phyloP scores from a whole-genome alignment of 2,113 vertebrate genomes.

The Potamarius usumacintae region DNA sequence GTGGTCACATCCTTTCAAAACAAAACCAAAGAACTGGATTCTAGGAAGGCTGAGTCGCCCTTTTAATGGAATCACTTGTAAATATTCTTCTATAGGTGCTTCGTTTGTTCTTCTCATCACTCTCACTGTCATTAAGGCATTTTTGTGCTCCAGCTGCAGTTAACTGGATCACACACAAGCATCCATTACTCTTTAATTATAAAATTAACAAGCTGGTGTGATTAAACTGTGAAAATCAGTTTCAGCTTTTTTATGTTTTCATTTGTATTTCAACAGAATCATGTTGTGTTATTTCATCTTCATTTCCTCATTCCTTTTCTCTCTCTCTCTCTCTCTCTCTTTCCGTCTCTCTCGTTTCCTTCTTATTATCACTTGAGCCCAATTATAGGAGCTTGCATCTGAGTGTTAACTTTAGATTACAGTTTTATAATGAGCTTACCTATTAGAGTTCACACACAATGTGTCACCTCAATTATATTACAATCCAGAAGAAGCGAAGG shows the following conservation, averaged over 20 bases:
- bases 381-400: constrained; percentile 53
- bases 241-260: background rate
- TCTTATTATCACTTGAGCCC: constrained; percentile 55
- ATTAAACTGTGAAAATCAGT: background rate
- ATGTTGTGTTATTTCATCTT: background rate
- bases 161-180: background rate
- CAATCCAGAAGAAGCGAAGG: background rate
- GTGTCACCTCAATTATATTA: constrained; percentile 49
- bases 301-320: background rate
- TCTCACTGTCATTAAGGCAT: background rate
- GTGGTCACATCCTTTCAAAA: too few species aligned
- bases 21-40: too few species aligned
- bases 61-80: background rate
- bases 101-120: background rate
- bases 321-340: background rate
- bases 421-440: constrained; percentile 59
- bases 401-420: constrained; percentile 41
- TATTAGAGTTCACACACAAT: constrained; percentile 53
- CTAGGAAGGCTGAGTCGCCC: too few species aligned
- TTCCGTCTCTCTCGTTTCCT: constrained; percentile 32
- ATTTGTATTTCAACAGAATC: background rate
- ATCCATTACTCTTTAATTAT: background rate
- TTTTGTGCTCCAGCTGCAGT: background rate
- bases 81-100: background rate
- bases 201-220: background rate